These are phyloP conservation scores for Triplophysa yarkandensis DNA, from an alignment of 2,797 vertebrate species.

Conservation along the genomic window DNA sequence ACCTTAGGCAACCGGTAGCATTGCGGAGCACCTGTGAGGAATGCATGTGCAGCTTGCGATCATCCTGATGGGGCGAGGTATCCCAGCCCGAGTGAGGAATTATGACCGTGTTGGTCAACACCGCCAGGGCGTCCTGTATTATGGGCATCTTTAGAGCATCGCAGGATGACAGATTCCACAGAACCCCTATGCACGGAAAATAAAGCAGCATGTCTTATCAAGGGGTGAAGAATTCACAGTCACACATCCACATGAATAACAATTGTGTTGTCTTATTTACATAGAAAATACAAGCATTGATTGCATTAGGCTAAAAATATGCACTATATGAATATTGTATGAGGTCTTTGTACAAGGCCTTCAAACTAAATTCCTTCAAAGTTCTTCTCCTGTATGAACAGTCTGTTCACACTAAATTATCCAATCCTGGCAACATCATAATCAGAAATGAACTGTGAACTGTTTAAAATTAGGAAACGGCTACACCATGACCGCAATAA, in stretches of 20 bases:
- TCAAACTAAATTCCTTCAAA: conserved; percentile 4
- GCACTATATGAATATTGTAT: conserved; percentile 6
- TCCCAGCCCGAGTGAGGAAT: conserved; percentile 99
- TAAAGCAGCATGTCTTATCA: background rate
- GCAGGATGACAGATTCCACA: conserved; percentile 98
- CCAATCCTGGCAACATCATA: background rate
- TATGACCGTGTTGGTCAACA: conserved; percentile 96
- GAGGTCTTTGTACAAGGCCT: conserved; percentile 16
- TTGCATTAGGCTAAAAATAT: background rate
- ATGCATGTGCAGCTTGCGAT: conserved; percentile 94
- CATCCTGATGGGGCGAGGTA: conserved; percentile 92
- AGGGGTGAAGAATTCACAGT: background rate
- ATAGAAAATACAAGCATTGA: conserved; percentile 4
- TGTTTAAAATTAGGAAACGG: background rate
- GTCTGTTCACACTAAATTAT: background rate
- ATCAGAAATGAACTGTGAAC: conserved; percentile 16
- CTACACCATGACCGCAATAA: background rate
- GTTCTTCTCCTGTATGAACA: conserved; percentile 5
- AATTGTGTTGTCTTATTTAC: background rate
- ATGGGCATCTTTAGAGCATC: conserved; percentile 99
- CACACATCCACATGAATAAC: background rate
- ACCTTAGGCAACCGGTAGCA: conserved; percentile 97
- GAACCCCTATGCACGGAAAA: conserved; percentile 75
- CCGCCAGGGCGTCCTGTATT: conserved; percentile 96
- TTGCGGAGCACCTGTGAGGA: conserved; percentile 98